Evolutionary conservation across 2,113 vertebrate species (phyloP).

Genomic region (Megaptera novaeangliae): DNA sequence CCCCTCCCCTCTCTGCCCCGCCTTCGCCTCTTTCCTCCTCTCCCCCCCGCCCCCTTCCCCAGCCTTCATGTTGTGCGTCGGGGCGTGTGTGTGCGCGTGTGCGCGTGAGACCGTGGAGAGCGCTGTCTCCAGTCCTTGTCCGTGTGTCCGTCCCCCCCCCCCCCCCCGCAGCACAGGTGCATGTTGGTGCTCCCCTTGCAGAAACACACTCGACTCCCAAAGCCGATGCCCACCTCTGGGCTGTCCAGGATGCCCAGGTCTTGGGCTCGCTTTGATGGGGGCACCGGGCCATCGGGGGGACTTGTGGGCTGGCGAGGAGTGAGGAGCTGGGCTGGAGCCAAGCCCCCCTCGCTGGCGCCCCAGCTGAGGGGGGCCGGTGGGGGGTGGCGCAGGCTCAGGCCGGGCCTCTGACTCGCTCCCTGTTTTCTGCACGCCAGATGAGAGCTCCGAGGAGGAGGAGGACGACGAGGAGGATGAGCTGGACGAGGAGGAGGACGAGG

Average conservation of each 20-base stretch:
- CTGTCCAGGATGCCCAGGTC: neutral
- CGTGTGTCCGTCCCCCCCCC: conserved; percentile 71
- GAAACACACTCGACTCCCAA: conserved; percentile 64
- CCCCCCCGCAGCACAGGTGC: conserved; percentile 70
- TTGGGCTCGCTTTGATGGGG: neutral
- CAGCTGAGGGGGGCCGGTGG: neutral
- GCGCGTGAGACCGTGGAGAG: conserved; percentile 42
- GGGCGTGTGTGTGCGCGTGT: neutral
- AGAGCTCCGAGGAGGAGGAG: conserved; percentile 84
- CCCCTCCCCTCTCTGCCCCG: neutral
- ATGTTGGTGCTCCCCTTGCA: conserved; percentile 73
- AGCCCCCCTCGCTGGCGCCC: neutral
- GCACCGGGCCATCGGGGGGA: neutral
- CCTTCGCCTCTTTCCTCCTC: neutral
- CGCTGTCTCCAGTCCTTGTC: conserved; percentile 71
- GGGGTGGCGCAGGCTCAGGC: fast-evolving
- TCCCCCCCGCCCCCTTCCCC: neutral
- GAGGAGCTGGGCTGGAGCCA: conserved; percentile 16
- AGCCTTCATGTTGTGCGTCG: conserved; percentile 47
- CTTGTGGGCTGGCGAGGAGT: conserved; percentile 13
- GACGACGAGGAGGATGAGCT: conserved; percentile 75
- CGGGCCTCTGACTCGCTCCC: conserved; percentile 56
- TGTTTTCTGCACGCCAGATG: conserved; percentile 86
- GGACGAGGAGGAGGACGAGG: conserved; percentile 83
- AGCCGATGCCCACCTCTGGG: conserved; percentile 28